These are phyloP conservation scores for Coenobita brevimanus DNA, from an alignment of 1,140 invertebrate genomes.

Conservation along the genomic window DNA sequence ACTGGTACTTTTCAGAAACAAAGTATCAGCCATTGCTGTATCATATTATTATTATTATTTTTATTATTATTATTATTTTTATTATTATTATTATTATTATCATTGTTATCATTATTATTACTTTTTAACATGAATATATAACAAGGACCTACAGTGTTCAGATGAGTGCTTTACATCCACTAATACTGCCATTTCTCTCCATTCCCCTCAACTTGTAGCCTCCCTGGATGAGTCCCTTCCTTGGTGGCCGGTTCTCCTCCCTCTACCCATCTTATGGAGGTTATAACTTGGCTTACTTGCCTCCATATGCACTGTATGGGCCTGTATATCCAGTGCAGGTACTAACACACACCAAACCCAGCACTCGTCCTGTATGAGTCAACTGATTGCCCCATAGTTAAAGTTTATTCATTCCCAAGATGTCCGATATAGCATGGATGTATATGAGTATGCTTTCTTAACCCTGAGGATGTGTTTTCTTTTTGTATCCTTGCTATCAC, in stretches of 20 bases:
- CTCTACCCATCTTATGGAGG: constrained; percentile 51
- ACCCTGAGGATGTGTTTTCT: too few relatives aligned
- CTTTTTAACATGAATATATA: neutral
- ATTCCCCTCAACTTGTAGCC: constrained; percentile 39
- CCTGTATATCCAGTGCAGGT: constrained; percentile 64
- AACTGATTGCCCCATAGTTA: neutral
- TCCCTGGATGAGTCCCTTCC: constrained; percentile 62
- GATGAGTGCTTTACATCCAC: neutral
- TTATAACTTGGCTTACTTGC: constrained; percentile 52
- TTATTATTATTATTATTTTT: too few relatives aligned
- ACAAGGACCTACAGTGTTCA: too few relatives aligned
- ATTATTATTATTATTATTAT: too few relatives aligned
- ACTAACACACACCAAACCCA: constrained; percentile 18
- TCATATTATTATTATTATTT: too few relatives aligned
- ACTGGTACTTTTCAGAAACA: too few relatives aligned
- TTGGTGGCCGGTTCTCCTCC: constrained; percentile 54
- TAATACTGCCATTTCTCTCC: constrained; percentile 17
- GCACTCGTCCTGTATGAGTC: constrained; percentile 17
- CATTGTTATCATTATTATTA: too few relatives aligned
- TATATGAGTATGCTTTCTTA: too few relatives aligned
- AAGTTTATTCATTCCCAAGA: too few relatives aligned
- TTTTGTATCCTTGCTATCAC: too few relatives aligned
- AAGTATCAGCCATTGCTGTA: too few relatives aligned
- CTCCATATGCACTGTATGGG: constrained; percentile 67
- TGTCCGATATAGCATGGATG: too few relatives aligned